These are phyloP conservation scores for Chrysolina haemoptera DNA, from an alignment of 2,888 invertebrate species.

Conservation along the genomic window DNA sequence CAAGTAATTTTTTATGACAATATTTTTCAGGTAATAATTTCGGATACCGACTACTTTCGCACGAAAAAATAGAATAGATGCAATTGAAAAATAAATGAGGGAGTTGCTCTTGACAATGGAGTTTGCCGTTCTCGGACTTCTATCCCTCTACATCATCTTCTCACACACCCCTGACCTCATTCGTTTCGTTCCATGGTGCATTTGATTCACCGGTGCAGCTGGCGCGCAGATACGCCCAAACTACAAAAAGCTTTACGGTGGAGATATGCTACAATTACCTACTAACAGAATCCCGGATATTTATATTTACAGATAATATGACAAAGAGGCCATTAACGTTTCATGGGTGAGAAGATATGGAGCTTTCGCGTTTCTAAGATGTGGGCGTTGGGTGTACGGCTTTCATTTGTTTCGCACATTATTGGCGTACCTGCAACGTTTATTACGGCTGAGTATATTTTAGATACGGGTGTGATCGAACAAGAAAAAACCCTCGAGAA, in stretches of 20 bases:
- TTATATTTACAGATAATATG: constrained; percentile 52
- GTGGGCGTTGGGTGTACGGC: background rate
- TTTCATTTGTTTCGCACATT: constrained; percentile 22
- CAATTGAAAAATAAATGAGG: background rate
- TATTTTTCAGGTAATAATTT: too few species aligned
- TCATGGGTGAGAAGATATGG: constrained; percentile 30
- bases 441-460: constrained; percentile 9
- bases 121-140: background rate
- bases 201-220: constrained; percentile 39
- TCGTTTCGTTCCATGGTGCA: constrained; percentile 38
- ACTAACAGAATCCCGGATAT: constrained; percentile 48
- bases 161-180: constrained; percentile 18
- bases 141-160: background rate
- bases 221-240: constrained; percentile 39
- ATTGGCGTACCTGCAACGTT: constrained; percentile 19
- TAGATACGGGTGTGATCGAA: background rate
- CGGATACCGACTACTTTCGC: too few species aligned
- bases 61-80: too few species aligned
- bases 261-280: constrained; percentile 47
- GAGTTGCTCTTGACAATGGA: background rate
- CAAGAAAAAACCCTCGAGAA: too few species aligned
- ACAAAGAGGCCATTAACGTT: constrained; percentile 48
- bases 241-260: constrained; percentile 40
- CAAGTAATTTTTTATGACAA: too few species aligned
- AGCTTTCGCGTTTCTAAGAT: constrained; percentile 24